Evolutionary conservation across 2,797 vertebrate genomes (phyloP).

Genomic region (Tapirus indicus): DNA sequence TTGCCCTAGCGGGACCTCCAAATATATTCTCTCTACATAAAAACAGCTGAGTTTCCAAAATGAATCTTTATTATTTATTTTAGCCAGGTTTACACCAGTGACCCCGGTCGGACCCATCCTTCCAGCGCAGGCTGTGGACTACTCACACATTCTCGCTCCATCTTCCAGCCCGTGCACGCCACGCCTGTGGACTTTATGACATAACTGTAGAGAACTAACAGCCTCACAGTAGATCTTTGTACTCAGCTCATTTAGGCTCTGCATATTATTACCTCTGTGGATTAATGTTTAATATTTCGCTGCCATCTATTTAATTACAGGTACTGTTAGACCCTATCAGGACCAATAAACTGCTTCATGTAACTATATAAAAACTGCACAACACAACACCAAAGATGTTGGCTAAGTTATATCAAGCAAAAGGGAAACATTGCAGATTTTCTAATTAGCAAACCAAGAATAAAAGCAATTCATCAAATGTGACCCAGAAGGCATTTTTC

Average conservation of each 20-base stretch:
- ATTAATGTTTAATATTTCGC: background rate
- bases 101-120: rapidly evolving
- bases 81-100: background rate
- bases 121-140: rapidly evolving
- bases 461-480: background rate
- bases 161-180: rapidly evolving
- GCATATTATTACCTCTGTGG: rapidly evolving
- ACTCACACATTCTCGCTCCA: rapidly evolving
- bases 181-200: background rate
- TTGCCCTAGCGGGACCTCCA: background rate
- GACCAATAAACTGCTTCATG: rapidly evolving
- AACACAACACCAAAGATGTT: background rate
- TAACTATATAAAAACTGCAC: background rate
- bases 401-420: too few relatives aligned
- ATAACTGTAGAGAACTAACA: too few relatives aligned
- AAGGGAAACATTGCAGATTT: background rate
- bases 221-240: too few relatives aligned
- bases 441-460: background rate
- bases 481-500: background rate
- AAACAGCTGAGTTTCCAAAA: background rate
- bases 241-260: background rate
- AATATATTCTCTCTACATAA: background rate
- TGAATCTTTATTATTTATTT: background rate
- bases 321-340: background rate
- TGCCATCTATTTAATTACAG: background rate